phyloP scores from a whole-genome alignment of 2,113 vertebrate species.

The Holacanthus passer region DNA sequence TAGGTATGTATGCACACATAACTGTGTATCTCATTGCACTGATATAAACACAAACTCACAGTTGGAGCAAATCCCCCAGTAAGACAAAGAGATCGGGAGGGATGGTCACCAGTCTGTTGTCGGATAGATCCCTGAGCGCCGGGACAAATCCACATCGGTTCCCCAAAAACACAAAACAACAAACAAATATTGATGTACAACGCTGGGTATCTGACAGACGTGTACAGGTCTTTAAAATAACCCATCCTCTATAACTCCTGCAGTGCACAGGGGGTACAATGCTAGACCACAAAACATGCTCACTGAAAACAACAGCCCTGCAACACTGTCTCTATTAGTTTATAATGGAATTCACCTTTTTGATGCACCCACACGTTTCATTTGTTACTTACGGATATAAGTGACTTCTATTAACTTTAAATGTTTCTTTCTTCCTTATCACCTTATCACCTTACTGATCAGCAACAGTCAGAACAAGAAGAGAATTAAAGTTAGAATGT shows the following conservation, averaged over 20 bases:
- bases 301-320: neutral
- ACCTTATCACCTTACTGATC: too few species aligned
- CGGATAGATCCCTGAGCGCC: conserved; percentile 90
- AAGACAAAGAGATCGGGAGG: conserved; percentile 89
- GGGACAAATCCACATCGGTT: conserved; percentile 66
- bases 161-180: conserved; percentile 16
- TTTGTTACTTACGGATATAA: neutral
- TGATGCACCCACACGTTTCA: neutral
- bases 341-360: neutral
- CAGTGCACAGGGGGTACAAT: neutral
- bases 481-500: too few species aligned
- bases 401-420: neutral
- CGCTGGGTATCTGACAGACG: neutral
- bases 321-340: neutral
- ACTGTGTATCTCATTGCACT: conserved; percentile 5
- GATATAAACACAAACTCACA: conserved; percentile 88
- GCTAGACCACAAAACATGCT: neutral
- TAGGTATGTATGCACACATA: neutral
- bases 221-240: neutral
- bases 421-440: neutral
- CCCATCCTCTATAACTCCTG: neutral
- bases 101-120: conserved; percentile 91
- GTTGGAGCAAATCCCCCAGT: conserved; percentile 92
- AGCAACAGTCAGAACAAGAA: too few species aligned
- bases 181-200: conserved; percentile 8